Conservation (phyloP, 2,888 invertebrate genomes). For the Catocala sponsa region DNA sequence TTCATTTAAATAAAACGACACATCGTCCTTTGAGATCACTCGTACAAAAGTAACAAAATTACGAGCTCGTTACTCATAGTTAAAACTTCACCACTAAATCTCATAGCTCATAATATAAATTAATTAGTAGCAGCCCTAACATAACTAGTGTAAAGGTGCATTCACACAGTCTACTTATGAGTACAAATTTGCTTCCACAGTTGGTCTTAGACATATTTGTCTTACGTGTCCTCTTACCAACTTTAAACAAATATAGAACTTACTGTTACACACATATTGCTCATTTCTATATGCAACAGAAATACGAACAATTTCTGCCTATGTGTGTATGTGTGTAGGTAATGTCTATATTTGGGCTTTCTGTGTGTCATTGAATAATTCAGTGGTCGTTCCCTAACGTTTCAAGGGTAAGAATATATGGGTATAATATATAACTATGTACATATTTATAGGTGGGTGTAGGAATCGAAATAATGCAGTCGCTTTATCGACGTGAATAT, state of each 20-base stretch:
- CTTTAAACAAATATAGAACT: constrained; percentile 78
- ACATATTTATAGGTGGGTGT: constrained; percentile 62
- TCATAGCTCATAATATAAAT: constrained; percentile 64
- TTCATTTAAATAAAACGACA: neutral
- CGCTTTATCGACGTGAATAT: constrained; percentile 64
- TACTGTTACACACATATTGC: constrained; percentile 65
- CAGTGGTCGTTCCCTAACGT: constrained; percentile 83
- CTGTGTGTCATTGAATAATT: constrained; percentile 87
- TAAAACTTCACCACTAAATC: constrained; percentile 56
- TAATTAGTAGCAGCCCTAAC: constrained; percentile 75
- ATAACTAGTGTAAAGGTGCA: constrained; percentile 76
- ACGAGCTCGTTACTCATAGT: constrained; percentile 48
- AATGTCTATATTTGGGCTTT: constrained; percentile 85
- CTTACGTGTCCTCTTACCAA: constrained; percentile 74
- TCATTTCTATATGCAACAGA: constrained; percentile 66
- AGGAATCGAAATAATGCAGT: constrained; percentile 67
- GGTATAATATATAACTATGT: constrained; percentile 67
- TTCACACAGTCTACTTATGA: constrained; percentile 80
- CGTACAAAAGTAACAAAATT: constrained; percentile 17
- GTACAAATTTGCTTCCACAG: constrained; percentile 81
- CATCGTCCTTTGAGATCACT: neutral
- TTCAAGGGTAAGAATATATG: constrained; percentile 87
- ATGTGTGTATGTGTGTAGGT: constrained; percentile 67
- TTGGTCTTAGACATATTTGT: constrained; percentile 82
- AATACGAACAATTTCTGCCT: constrained; percentile 54